Base-by-base conservation (phyloP, 2,113 vertebrate species). In the Aythya baeri region DNA sequence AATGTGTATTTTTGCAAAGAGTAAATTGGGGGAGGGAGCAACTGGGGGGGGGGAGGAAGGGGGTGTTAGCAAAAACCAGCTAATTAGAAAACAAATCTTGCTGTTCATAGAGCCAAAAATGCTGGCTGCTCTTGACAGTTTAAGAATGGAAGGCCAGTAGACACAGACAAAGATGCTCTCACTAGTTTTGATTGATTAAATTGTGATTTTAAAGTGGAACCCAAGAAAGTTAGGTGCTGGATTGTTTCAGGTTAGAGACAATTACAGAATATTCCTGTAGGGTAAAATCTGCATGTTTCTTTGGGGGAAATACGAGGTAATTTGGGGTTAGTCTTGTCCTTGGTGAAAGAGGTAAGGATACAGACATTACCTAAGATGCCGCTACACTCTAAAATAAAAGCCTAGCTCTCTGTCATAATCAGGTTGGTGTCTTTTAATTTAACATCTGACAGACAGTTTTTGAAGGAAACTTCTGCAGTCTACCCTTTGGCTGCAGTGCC, bases 171-270 rank as follows among this genome's bases (percentile, higher is more conserved):
- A 63, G 22, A 25, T 66, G 32, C 11, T 93, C 13, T 67, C 6
- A 43, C 25, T 80, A 54, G 10, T 38, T 29, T n/a, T 46, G 49
- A 27, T n/a, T 66, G 13, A 36, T 41, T 61, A 8, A n/a, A 27
- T 6, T 41, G 13, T 36, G 29, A 36, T 72, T 82, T 93, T 73
- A 22, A 31, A n/a, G 2, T 65, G 46, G 43, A 78, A 36, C 11
- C 4, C 0, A 5, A 6, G n/a, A 8, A 22, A 4, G 0, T 9
- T 82, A 52, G 13, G 2, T 92, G 6, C 23, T 8, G 49, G 62
- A 34, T 46, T 23, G 46, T 52, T 5, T 78, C 49, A 65, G 13
- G 11, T 50, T 78, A 34, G 41, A 49, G 21, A 25, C 4, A 70
- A 17, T 54, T 73, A 31, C 6, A 70, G 36, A 43, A 41, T 32